Base-by-base conservation (phyloP, 2,797 vertebrate genomes). In the Scleropages formosus region DNA sequence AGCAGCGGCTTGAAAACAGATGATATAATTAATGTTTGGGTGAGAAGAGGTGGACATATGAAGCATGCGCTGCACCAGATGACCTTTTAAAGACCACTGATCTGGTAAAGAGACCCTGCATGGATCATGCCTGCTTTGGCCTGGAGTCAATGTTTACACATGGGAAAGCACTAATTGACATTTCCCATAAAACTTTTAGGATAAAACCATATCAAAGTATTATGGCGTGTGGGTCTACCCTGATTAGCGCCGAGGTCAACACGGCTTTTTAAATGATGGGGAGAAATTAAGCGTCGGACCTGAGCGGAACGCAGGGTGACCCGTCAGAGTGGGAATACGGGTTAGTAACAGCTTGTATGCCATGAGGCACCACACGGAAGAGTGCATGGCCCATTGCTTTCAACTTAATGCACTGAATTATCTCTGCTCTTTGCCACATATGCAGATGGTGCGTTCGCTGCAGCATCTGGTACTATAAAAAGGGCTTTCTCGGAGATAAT, bases 391-490 rank as follows among this genome's bases (percentile, higher is more conserved):
- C 62, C 62, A 66, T 24, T 75, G 73, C 27, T 22, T 66, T 75
- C 47, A 66, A 44, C 27, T 75, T 75, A 39, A 63, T 65, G 24
- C 8, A 11, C 47, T 65, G 73, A 66, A 74, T 65, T 58, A 74
- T 56, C 27, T 51, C n/a, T 10, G 27, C 13, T 46, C 3, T 56
- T 56, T 49, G 3, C 6, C 18, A 26, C 47, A 22, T 39, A 53
- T 75, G 73, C 73, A 75, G 63, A 66, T 58, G 73, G 49, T 3
- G n/a, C 46, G 44, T 66, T 75, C 46, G n/a, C 62, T 20, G 24
- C 63, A 56, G 73, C 73, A 74, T 66, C 73, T 74, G 73, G 49
- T 66, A 75, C 26, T 65, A 44, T 75, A 58, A 56, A 24, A 69
- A 26, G 47, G 65, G 44, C 24, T 51, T 26, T 46, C 20, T 67